These are phyloP conservation scores for Bombus terrestris DNA, from an alignment of 1,140 invertebrate genomes.

Conservation along the genomic window DNA sequence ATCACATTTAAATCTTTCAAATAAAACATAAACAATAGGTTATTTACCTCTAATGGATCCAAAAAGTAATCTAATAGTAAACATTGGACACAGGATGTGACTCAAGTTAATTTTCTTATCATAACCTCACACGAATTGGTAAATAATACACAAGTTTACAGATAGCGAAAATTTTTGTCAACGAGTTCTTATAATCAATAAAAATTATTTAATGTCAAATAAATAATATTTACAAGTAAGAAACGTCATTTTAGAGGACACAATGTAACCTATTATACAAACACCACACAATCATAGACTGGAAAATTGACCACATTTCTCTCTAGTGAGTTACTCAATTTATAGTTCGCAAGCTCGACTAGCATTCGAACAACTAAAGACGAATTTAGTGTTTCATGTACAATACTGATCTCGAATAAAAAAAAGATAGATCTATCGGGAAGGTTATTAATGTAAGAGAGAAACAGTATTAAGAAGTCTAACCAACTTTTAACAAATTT, in stretches of 20 bases:
- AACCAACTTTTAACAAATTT: slow-evolving; percentile 4
- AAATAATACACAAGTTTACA: slow-evolving; percentile 54
- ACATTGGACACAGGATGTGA: slow-evolving; percentile 66
- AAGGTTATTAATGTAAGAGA: not conserved
- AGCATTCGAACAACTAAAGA: slow-evolving; percentile 13
- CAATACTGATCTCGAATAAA: not conserved
- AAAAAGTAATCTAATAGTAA: slow-evolving; percentile 60
- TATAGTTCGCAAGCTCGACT: slow-evolving; percentile 8
- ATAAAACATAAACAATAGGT: slow-evolving; percentile 15
- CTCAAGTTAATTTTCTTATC: slow-evolving; percentile 66
- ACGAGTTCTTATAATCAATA: slow-evolving; percentile 42
- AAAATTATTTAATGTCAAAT: slow-evolving; percentile 64
- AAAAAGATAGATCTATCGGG: not conserved
- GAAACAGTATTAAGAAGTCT: slow-evolving; percentile 1
- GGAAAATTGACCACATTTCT: slow-evolving; percentile 66
- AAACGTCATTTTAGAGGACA: slow-evolving; percentile 79
- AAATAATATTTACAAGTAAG: slow-evolving; percentile 71
- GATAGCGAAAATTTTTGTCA: slow-evolving; percentile 49
- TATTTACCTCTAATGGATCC: slow-evolving; percentile 61
- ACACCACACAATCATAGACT: slow-evolving; percentile 78
- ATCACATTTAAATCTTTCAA: not conserved
- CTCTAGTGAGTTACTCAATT: slow-evolving; percentile 48
- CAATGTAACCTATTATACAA: slow-evolving; percentile 80
- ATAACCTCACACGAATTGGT: slow-evolving; percentile 76
- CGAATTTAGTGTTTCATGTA: slow-evolving; percentile 14